Base-by-base conservation (phyloP, 2,797 vertebrate species). In the Monodelphis domestica region DNA sequence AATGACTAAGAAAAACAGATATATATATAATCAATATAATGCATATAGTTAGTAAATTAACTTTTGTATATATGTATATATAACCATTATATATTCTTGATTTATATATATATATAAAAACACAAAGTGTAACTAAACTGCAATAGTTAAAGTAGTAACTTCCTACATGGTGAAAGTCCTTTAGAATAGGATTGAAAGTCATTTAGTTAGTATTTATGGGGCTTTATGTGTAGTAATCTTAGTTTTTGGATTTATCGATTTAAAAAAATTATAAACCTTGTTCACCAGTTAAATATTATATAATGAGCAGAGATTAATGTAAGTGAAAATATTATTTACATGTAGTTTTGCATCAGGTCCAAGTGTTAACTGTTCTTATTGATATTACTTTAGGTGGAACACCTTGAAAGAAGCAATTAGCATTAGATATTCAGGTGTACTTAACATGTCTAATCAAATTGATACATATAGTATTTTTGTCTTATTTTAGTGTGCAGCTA, bases 401-500 rank as follows among this genome's bases (percentile, higher is more conserved):
- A 84, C 38, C 10, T 50, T 84, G 70, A 84, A 84, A 45, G 38
- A 50, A 84, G 21, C 9, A 84, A 21, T 70, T 84, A 84, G 21
- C 70, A 45, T 84, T 38, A 50, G 45, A 45, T 78, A 84, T 84
- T 2, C 70, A 84, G 38, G 9, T 6, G 11, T 45, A 78, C 38
- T 84, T 84, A 24, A 78, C 15, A 21, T 78, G 6, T 26, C 21
- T 45, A 50, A 50, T 84, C 38, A 45, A 95, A 91, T 96, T 95
- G 93, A 97, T 93, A 88, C 28, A 90, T 10, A 17, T 94, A 54
- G 50, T 94, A 54, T 96, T 93, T 96, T 84, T 96, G 6, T 97
- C 95, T 95, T 91, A 94, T 98, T 97, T 54, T 96, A 99, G 99
- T 95, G 98, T 99, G 97, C 99, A 99, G 92, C 98, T 99, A 94